Evolutionary conservation across 2,888 invertebrate species (phyloP).

Genomic region (Aphodius granarius): DNA sequence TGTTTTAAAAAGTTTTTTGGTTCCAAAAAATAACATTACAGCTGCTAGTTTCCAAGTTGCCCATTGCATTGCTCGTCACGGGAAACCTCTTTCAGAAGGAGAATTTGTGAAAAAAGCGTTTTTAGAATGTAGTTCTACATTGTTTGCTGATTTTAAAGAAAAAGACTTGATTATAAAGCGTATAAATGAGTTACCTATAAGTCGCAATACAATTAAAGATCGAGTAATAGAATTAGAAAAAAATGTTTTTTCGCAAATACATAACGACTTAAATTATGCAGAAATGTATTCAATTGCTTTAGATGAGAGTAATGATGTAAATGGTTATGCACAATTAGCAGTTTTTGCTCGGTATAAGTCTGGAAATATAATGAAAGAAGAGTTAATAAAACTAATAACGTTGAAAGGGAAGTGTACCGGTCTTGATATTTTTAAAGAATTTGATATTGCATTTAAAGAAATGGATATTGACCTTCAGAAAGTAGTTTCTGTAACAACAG

Average conservation of each 20-base stretch:
- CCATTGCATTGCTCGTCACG: slow-evolving; percentile 3
- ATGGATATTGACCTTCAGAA: slow-evolving; percentile 20
- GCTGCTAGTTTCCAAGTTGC: slow-evolving; percentile 7
- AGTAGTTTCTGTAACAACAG: slow-evolving; percentile 9
- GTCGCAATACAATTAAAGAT: slow-evolving; percentile 24
- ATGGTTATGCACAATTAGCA: slow-evolving; percentile 24
- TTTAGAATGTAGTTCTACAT: background rate
- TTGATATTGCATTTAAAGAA: slow-evolving; percentile 25
- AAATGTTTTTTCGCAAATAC: slow-evolving; percentile 18
- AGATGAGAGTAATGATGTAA: slow-evolving; percentile 24
- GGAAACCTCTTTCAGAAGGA: background rate
- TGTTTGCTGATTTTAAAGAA: slow-evolving; percentile 19
- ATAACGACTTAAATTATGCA: slow-evolving; percentile 17
- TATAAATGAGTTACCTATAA: slow-evolving; percentile 21
- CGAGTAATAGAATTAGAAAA: slow-evolving; percentile 14
- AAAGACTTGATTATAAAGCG: slow-evolving; percentile 18
- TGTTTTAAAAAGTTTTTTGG: background rate
- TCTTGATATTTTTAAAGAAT: slow-evolving; percentile 27
- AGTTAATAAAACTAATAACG: slow-evolving; percentile 25
- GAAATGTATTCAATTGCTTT: slow-evolving; percentile 21
- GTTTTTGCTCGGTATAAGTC: slow-evolving; percentile 22
- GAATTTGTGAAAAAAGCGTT: background rate
- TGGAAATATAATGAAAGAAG: slow-evolving; percentile 23
- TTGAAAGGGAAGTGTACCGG: slow-evolving; percentile 26
- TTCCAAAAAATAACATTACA: slow-evolving; percentile 13